These are phyloP conservation scores for Ageneiosus marmoratus DNA, from an alignment of 2,113 vertebrate species.

Conservation along the genomic window DNA sequence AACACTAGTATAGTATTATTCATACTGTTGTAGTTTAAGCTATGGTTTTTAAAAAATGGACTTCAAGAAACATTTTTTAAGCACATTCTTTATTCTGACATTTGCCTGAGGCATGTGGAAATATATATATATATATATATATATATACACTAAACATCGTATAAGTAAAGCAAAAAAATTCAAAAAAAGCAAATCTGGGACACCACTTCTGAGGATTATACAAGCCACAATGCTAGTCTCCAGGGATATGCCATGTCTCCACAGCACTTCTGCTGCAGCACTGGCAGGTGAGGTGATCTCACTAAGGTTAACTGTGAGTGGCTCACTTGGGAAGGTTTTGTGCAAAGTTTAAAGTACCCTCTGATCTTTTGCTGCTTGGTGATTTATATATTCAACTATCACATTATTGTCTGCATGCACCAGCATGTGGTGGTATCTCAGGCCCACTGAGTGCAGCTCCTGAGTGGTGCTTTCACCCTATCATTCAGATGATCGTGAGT, in stretches of 20 bases:
- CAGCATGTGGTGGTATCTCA: background rate
- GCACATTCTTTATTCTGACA: background rate
- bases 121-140: background rate
- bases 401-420: background rate
- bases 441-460: background rate
- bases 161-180: background rate
- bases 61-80: background rate
- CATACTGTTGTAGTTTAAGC: background rate
- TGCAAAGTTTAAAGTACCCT: background rate
- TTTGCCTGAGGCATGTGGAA: background rate
- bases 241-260: background rate
- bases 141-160: background rate
- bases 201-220: background rate
- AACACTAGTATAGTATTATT: background rate
- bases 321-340: background rate
- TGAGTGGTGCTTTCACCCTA: background rate
- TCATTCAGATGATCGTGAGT: background rate
- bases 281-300: background rate
- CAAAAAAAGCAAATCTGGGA: background rate
- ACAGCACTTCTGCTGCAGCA: background rate
- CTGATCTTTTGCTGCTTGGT: background rate
- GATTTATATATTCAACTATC: background rate
- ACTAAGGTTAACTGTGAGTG: background rate
- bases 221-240: background rate
- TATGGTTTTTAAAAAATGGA: background rate